Evolutionary conservation across 2,113 vertebrate species (phyloP), one percentile per base, ranked within the genome.

Genomic region (Pandion haliaetus): DNA sequence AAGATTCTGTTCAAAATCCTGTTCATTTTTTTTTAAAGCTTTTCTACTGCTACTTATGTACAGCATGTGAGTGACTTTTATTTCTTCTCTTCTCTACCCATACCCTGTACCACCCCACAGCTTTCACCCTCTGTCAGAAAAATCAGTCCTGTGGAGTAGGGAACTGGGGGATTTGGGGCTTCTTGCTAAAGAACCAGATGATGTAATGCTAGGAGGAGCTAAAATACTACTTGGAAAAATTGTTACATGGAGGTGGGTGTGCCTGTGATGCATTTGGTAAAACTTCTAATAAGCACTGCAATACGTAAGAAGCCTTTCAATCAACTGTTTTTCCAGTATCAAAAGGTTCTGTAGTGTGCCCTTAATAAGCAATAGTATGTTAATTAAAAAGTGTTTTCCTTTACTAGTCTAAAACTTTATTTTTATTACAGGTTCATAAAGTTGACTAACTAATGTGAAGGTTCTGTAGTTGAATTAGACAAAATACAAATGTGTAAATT

Each of bases 31-130:
- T 71, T 49, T 55, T 17, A 32, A 59, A 40, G 21, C 9, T 76
- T 67, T 73, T 54, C n/a, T 44, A 5, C 13, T 65, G 12, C 45
- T 87, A 2, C 63, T 87, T 67, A 28, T 69, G 0, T 42, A 5
- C 11, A 44, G 17, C 3, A 1, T 52, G 6, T 31, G 17, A 49
- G 16, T 38, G 25, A 42, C 8, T 71, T 40, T 4, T 50, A 13
- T 34, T 40, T 82, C 44, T 72, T 69, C 8, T 63, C 7, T 57
- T 20, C 12, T 80, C 0, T 1, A 10, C 7, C 5, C 14, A 17
- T 13, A 29, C 6, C 4, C 5, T 4, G 26, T 14, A 13, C 19
- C 2, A 8, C 12, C 13, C 16, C 5, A 1, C 31, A 42, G 13
- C n/a, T 76, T 91, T 71, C 28, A 61, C 21, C 3, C 29, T 83